These are phyloP conservation scores for Tetramorium simillimum DNA, from an alignment of 1,140 invertebrate genomes.

Conservation along the genomic window DNA sequence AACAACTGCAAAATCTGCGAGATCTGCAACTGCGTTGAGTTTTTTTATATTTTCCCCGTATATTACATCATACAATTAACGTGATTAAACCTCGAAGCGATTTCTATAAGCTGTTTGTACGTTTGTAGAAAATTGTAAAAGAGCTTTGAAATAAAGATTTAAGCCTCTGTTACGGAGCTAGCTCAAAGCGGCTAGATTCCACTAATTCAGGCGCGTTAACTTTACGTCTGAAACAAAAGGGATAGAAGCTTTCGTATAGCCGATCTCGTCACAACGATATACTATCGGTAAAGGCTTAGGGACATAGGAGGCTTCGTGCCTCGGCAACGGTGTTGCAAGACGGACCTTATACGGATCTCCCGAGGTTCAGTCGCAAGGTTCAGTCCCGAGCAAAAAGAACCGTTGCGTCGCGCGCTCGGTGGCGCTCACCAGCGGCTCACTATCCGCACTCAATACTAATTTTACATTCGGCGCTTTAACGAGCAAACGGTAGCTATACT, in stretches of 20 bases:
- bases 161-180: background rate
- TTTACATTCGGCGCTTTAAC: too few relatives aligned
- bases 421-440: background rate
- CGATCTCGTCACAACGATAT: background rate
- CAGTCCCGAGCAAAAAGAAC: constrained; percentile 67
- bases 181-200: background rate
- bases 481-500: too few relatives aligned
- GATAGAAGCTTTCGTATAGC: background rate
- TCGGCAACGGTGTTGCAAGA: constrained; percentile 37
- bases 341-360: constrained; percentile 70
- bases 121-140: background rate
- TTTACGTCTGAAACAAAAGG: background rate
- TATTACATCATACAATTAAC: background rate
- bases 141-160: background rate
- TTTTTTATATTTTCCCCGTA: too few relatives aligned
- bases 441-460: too few relatives aligned
- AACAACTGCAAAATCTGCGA: too few relatives aligned
- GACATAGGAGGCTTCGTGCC: background rate
- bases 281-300: background rate
- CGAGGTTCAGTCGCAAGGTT: constrained; percentile 44
- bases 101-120: background rate
- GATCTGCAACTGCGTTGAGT: too few relatives aligned
- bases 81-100: background rate
- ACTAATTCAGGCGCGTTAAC: background rate
- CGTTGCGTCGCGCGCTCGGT: constrained; percentile 20